Conservation (phyloP, 1,140 invertebrate species). For the Procambarus clarkii region DNA sequence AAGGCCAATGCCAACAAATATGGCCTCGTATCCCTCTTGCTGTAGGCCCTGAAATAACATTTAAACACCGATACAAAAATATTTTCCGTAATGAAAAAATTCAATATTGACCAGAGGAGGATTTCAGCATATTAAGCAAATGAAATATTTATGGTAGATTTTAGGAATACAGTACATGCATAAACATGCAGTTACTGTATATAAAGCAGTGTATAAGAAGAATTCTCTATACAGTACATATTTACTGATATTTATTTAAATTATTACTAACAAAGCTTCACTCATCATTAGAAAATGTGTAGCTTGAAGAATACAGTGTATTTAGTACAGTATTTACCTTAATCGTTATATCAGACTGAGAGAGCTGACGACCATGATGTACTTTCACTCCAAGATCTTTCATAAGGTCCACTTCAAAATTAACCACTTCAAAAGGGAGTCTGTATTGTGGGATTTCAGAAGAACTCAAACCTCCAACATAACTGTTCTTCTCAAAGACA, state of each 20-base stretch:
- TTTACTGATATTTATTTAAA: too few relatives aligned
- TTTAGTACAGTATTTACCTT: conserved; percentile 78
- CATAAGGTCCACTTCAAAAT: conserved; percentile 94
- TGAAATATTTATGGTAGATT: not conserved
- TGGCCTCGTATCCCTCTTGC: conserved; percentile 83
- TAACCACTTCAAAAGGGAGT: conserved; percentile 92
- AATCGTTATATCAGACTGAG: conserved; percentile 83
- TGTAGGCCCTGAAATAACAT: conserved; percentile 80
- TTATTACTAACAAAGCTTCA: too few relatives aligned
- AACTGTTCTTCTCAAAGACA: conserved; percentile 93
- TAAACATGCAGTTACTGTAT: too few relatives aligned
- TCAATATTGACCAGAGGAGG: conserved; percentile 19
- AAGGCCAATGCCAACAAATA: conserved; percentile 96
- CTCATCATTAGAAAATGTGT: too few relatives aligned
- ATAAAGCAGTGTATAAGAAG: too few relatives aligned
- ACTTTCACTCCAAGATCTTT: conserved; percentile 95
- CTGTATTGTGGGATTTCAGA: conserved; percentile 98
- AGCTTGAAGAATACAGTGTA: too few relatives aligned
- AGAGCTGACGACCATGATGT: conserved; percentile 81
- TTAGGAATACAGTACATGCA: not conserved
- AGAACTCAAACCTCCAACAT: conserved; percentile 92
- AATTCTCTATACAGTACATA: too few relatives aligned
- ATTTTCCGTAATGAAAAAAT: not conserved
- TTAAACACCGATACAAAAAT: too few relatives aligned
- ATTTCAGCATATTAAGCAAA: not conserved